Conservation (phyloP, 2,888 invertebrate genomes). For the Drosophila subquinaria region DNA sequence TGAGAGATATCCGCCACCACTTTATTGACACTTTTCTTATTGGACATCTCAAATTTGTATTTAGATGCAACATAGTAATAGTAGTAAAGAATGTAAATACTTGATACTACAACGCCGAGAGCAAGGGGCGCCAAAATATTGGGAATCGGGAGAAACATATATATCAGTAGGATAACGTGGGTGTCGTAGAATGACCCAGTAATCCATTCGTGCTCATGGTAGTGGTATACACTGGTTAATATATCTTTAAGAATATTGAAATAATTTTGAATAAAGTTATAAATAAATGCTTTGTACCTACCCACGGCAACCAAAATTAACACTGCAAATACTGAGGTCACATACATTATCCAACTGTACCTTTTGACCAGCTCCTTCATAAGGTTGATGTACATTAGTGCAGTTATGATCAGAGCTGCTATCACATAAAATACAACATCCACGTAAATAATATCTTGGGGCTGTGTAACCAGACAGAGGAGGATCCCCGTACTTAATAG, state of each 20-base stretch:
- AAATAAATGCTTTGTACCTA: slow-evolving; percentile 11
- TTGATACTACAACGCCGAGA: slow-evolving; percentile 27
- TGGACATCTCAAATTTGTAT: slow-evolving; percentile 7
- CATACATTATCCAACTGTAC: slow-evolving; percentile 33
- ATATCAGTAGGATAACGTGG: slow-evolving; percentile 49
- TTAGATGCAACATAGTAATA: not conserved
- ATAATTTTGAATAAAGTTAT: not conserved
- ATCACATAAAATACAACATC: slow-evolving; percentile 28
- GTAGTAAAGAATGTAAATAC: slow-evolving; percentile 19
- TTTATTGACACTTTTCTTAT: not conserved
- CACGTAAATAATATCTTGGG: not conserved
- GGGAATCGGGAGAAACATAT: slow-evolving; percentile 62
- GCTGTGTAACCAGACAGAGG: not conserved
- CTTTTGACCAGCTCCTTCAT: slow-evolving; percentile 1
- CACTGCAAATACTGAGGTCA: slow-evolving; percentile 41
- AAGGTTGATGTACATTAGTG: slow-evolving; percentile 39
- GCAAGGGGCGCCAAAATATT: slow-evolving; percentile 24
- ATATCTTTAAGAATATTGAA: slow-evolving; percentile 8
- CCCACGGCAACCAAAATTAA: slow-evolving; percentile 35
- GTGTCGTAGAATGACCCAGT: slow-evolving; percentile 47
- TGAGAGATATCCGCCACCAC: slow-evolving; percentile 37
- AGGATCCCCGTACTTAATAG: not conserved
- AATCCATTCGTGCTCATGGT: slow-evolving; percentile 17
- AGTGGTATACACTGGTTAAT: slow-evolving; percentile 31
- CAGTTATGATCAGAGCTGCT: not conserved